Percentiles rank a stretch among this genome's conserved stretches.
Conservation (phyloP, 2,797 vertebrate genomes). For the Pipistrellus pygmaeus region DNA sequence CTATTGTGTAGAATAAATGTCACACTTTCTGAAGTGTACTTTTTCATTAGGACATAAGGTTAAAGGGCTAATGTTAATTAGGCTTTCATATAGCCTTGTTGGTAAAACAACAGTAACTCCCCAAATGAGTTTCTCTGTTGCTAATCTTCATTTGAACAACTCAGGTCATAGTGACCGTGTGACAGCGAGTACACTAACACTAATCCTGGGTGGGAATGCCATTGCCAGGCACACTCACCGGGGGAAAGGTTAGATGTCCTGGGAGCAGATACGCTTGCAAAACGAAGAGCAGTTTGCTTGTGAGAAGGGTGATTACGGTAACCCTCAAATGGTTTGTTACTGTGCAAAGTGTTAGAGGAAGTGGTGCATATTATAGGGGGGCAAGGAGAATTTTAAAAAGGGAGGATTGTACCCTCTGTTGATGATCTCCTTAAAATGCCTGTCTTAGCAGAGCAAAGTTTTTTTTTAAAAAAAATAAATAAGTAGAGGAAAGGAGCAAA, state of each 20-base stretch:
- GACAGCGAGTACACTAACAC: background rate
- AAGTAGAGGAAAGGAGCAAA: background rate
- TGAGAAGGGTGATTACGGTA: background rate
- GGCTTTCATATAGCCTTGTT: background rate
- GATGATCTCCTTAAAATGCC: slow-evolving; percentile 16
- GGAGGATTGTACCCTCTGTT: background rate
- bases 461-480: background rate
- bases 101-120: background rate
- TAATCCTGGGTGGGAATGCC: background rate
- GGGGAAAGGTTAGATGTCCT: background rate
- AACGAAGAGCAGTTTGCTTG: background rate
- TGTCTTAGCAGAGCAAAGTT: slow-evolving; percentile 41
- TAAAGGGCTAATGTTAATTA: background rate
- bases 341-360: background rate
- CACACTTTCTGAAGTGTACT: background rate
- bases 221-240: background rate
- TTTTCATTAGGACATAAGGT: background rate
- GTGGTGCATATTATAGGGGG: background rate
- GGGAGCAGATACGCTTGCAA: background rate
- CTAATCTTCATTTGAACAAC: background rate
- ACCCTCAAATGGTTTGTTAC: background rate
- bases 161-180: background rate
- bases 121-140: background rate
- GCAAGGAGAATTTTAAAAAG: background rate
- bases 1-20: no score